These are phyloP conservation scores for Struthio camelus DNA, from an alignment of 2,113 vertebrate genomes.

Conservation along the genomic window DNA sequence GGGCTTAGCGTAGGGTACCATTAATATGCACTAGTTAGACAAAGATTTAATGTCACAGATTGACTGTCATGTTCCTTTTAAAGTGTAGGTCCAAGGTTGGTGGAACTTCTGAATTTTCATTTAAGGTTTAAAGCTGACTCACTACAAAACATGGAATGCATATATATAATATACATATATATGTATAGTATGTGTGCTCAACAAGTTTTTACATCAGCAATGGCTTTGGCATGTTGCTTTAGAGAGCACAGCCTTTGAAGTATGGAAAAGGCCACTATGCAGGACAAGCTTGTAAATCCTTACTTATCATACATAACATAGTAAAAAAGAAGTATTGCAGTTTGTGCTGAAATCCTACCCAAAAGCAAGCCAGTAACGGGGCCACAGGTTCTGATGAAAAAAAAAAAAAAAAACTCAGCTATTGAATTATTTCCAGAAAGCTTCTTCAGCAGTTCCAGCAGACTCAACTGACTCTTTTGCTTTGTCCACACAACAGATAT, in stretches of 20 bases:
- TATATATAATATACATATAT: background rate
- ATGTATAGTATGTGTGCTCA: background rate
- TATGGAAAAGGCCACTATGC: background rate
- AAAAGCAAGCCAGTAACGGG: background rate
- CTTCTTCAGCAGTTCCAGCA: background rate
- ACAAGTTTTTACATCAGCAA: background rate
- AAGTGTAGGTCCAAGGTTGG: background rate
- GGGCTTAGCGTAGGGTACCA: background rate
- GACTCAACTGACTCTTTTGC: background rate
- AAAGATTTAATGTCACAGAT: background rate
- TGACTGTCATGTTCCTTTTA: background rate
- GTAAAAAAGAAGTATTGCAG: background rate
- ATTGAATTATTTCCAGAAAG: background rate
- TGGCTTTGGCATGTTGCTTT: background rate
- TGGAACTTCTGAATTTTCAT: background rate
- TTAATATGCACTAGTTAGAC: background rate
- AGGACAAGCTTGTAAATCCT: background rate
- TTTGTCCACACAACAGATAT: background rate
- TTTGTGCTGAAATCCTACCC: background rate
- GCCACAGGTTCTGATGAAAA: background rate
- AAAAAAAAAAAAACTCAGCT: background rate
- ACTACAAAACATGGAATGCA: background rate
- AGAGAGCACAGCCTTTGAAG: background rate
- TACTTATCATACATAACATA: background rate
- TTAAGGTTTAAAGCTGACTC: background rate